Conservation (phyloP, 2,888 invertebrate genomes). For the Zhengitettix transpicula region DNA sequence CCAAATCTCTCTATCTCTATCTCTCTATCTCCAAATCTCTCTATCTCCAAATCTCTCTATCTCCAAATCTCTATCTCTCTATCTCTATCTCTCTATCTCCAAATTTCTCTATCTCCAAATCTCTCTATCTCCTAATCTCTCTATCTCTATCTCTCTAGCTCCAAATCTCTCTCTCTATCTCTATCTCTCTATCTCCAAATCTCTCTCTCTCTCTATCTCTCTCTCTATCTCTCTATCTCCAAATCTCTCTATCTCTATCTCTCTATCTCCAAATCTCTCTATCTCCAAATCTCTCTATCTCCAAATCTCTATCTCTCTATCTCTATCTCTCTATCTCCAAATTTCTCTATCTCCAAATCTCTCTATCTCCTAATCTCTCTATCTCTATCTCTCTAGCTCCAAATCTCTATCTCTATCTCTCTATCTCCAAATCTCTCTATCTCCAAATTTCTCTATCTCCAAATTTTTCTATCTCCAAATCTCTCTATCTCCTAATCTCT, state of each 20-base stretch:
- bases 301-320: slow-evolving; percentile 12
- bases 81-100: neutral
- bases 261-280: neutral
- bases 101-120: neutral
- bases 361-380: neutral
- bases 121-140: too few relatives aligned
- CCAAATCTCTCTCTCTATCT: too few relatives aligned
- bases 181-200: neutral
- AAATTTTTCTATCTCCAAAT: neutral
- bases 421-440: neutral
- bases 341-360: neutral
- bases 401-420: neutral
- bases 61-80: slow-evolving; percentile 6
- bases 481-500: neutral
- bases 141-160: too few relatives aligned
- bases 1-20: too few relatives aligned
- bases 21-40: too few relatives aligned
- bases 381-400: neutral
- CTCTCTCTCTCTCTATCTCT: too few relatives aligned
- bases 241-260: too few relatives aligned
- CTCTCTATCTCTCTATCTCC: too few relatives aligned
- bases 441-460: neutral
- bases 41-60: too few relatives aligned
- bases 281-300: neutral
- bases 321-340: slow-evolving; percentile 22